Conservation (phyloP, 2,797 vertebrate species). For the Rhynchotus rufescens region DNA sequence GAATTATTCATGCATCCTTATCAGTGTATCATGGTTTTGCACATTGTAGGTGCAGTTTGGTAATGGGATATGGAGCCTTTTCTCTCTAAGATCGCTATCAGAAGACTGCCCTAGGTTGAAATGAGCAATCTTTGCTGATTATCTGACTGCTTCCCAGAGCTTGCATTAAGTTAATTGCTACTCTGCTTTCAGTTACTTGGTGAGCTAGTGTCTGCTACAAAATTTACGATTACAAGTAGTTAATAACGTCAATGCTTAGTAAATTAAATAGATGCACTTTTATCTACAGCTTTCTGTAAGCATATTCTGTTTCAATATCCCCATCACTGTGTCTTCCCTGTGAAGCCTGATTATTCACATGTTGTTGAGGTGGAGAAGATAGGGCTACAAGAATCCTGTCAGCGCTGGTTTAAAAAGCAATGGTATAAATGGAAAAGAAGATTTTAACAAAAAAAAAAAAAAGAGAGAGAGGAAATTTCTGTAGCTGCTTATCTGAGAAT, state of each 20-base stretch:
- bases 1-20: conserved; percentile 57
- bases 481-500: neutral
- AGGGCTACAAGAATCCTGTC: neutral
- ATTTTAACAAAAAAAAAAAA: neutral
- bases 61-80: conserved; percentile 43
- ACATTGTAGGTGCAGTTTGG: neutral
- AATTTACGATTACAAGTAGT: neutral
- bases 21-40: conserved; percentile 12
- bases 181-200: neutral
- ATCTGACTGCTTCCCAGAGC: neutral
- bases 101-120: neutral
- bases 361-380: neutral
- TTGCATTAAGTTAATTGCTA: conserved; percentile 38
- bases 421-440: neutral
- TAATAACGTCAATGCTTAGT: neutral
- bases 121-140: neutral
- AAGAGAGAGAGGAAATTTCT: neutral
- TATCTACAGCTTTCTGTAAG: neutral
- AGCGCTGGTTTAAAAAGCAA: neutral
- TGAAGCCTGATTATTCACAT: neutral
- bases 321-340: neutral
- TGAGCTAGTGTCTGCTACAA: neutral
- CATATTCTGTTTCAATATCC: neutral
- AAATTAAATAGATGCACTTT: neutral
- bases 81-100: neutral